Evolutionary conservation across 2,888 invertebrate genomes (phyloP).

Genomic region (Mayetiola destructor): DNA sequence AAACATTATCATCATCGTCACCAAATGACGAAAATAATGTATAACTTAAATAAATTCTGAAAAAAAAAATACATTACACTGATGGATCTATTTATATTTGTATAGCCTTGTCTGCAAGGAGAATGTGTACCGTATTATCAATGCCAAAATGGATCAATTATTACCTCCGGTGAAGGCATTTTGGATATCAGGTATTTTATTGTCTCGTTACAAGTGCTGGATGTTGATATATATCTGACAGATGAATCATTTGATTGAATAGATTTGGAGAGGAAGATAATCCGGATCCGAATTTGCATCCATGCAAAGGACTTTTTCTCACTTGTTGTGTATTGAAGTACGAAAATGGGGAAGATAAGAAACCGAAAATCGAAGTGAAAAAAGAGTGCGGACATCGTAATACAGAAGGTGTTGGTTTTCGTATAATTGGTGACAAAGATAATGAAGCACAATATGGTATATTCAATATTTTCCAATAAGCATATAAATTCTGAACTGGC

Average conservation of each 20-base stretch:
- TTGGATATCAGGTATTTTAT: slow-evolving; percentile 53
- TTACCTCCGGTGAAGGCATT: slow-evolving; percentile 53
- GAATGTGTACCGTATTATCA: slow-evolving; percentile 66
- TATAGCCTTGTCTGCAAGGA: slow-evolving; percentile 32
- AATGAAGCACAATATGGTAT: slow-evolving; percentile 46
- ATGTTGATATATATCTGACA: too few relatives aligned
- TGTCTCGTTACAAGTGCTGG: too few relatives aligned
- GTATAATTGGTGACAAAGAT: slow-evolving; percentile 46
- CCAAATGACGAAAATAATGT: too few relatives aligned
- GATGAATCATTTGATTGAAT: too few relatives aligned
- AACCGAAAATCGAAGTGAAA: slow-evolving; percentile 18
- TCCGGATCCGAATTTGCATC: slow-evolving; percentile 18
- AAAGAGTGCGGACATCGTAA: slow-evolving; percentile 55
- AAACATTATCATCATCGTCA: too few relatives aligned
- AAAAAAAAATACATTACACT: too few relatives aligned
- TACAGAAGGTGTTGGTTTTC: slow-evolving; percentile 53
- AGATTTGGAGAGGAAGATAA: slow-evolving; percentile 38
- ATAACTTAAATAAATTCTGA: too few relatives aligned
- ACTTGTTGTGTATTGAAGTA: slow-evolving; percentile 25
- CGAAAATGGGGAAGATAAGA: slow-evolving; percentile 25
- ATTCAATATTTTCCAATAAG: too few relatives aligned
- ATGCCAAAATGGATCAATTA: slow-evolving; percentile 50
- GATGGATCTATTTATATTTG: too few relatives aligned
- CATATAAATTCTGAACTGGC: background rate
- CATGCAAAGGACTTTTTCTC: slow-evolving; percentile 23